Conservation (phyloP, 2,113 vertebrate genomes). For the Numenius arquata region DNA sequence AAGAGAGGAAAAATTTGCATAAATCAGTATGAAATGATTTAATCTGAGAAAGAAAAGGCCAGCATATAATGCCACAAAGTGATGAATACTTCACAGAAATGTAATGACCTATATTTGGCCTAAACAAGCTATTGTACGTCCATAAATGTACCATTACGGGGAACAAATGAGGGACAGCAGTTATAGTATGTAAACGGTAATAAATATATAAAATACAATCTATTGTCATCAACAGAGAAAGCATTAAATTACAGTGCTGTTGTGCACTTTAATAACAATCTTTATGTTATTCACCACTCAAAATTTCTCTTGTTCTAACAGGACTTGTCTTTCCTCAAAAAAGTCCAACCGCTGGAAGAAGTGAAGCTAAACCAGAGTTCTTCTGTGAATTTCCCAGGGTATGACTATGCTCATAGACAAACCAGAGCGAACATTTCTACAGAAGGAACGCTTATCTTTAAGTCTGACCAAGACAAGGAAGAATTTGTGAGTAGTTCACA, state of each 20-base stretch:
- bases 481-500: neutral
- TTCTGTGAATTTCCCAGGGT: neutral
- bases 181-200: neutral
- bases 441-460: neutral
- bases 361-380: neutral
- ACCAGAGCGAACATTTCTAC: neutral
- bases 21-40: neutral
- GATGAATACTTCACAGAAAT: neutral
- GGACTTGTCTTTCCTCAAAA: neutral
- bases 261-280: neutral
- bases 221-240: neutral
- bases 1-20: neutral
- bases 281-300: neutral
- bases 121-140: neutral
- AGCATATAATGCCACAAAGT: neutral
- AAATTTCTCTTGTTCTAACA: neutral
- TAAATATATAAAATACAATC: neutral
- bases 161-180: neutral
- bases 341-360: neutral
- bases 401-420: neutral
- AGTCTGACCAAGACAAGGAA: neutral
- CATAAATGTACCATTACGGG: neutral
- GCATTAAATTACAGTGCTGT: neutral
- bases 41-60: neutral
- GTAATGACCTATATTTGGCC: constrained; percentile 1